These are phyloP conservation scores for Smutsia gigantea DNA, from an alignment of 2,797 vertebrate species.

Conservation along the genomic window DNA sequence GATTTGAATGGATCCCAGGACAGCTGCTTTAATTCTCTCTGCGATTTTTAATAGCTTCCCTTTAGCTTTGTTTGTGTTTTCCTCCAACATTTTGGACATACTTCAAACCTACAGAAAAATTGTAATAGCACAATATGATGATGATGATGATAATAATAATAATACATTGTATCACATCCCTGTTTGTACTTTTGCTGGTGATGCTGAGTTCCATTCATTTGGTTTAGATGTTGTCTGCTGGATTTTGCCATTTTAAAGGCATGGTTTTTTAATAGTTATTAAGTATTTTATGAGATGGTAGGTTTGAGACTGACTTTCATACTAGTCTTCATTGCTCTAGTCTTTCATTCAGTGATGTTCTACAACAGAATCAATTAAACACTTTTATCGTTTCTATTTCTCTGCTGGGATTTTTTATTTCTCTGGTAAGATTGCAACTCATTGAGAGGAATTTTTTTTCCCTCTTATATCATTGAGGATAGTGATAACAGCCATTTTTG, in stretches of 20 bases:
- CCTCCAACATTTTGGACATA: not conserved
- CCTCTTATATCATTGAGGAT: not conserved
- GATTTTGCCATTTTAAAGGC: not conserved
- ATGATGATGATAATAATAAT: not conserved
- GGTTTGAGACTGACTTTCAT: not conserved
- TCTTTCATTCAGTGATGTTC: not conserved
- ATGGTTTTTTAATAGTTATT: not conserved
- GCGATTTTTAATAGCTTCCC: not conserved
- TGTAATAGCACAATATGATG: not conserved
- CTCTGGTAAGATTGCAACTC: not conserved
- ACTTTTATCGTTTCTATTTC: not conserved
- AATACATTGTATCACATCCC: not conserved
- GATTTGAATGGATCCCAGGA: not conserved
- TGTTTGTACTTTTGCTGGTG: not conserved
- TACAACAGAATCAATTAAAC: not conserved
- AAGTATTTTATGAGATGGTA: not conserved
- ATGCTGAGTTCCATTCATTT: not conserved
- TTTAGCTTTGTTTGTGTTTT: not conserved
- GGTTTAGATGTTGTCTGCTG: not conserved
- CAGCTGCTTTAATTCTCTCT: not conserved
- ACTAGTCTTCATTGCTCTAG: not conserved
- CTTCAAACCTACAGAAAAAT: not conserved
- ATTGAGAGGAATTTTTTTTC: not conserved
- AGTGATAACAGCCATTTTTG: conserved; percentile 1
- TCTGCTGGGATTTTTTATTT: not conserved